Conservation (phyloP, 2,888 invertebrate genomes). For the Ennomos erosarius region DNA sequence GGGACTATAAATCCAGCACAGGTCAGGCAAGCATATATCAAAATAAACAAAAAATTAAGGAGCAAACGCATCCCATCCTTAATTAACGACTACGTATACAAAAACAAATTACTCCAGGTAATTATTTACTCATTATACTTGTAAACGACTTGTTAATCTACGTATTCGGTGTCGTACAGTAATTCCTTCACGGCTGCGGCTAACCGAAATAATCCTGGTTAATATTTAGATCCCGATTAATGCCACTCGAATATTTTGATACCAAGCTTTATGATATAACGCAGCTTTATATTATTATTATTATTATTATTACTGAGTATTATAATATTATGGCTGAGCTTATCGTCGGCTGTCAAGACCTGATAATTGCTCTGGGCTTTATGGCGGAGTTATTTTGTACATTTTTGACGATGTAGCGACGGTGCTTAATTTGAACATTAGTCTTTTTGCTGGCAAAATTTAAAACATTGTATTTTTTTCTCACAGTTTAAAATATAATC, state of each 20-base stretch:
- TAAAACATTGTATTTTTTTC: too few relatives aligned
- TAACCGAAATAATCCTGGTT: conserved; percentile 32
- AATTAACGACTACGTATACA: too few relatives aligned
- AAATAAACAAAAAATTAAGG: too few relatives aligned
- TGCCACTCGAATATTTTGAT: conserved; percentile 38
- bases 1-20: too few relatives aligned
- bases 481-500: too few relatives aligned
- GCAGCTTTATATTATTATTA: conserved; percentile 23
- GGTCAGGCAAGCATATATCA: too few relatives aligned
- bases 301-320: conserved; percentile 20
- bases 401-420: too few relatives aligned
- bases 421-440: too few relatives aligned
- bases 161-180: conserved; percentile 9
- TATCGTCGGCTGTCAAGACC: conserved; percentile 18
- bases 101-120: too few relatives aligned
- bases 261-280: conserved; percentile 23
- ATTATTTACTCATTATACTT: not conserved
- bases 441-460: too few relatives aligned
- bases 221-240: conserved; percentile 41
- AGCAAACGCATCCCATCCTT: too few relatives aligned
- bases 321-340: conserved; percentile 15
- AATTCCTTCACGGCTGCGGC: conserved; percentile 30
- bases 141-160: conserved; percentile 11
- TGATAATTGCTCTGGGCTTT: conserved; percentile 8
- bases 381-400: not conserved